Evolutionary conservation across 2,888 invertebrate species (phyloP).

Genomic region (Hartigia nigra): DNA sequence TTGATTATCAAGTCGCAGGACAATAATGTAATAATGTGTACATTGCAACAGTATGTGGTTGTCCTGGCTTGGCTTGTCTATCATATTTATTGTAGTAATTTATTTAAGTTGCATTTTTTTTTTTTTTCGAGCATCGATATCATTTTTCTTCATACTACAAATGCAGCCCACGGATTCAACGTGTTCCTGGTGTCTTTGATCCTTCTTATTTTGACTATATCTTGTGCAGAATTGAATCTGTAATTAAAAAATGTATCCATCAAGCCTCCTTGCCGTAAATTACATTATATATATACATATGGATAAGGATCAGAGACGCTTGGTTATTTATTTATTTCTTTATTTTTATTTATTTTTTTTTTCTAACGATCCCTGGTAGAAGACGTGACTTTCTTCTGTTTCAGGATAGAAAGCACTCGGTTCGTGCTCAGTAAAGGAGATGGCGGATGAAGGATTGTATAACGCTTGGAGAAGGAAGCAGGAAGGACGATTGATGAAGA

Average conservation of each 20-base stretch:
- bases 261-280: background rate
- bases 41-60: constrained; percentile 1
- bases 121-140: background rate
- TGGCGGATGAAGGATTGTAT: constrained; percentile 13
- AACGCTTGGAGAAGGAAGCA: constrained; percentile 21
- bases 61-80: constrained; percentile 20
- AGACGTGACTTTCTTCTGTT: constrained; percentile 54
- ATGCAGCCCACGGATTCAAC: background rate
- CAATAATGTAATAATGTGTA: too few relatives aligned
- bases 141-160: background rate
- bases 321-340: background rate
- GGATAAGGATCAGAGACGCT: background rate
- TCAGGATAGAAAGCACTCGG: constrained; percentile 60
- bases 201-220: background rate
- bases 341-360: too few relatives aligned
- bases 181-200: constrained; percentile 5
- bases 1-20: background rate
- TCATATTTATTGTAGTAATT: constrained; percentile 3
- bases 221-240: too few relatives aligned
- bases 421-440: constrained; percentile 54
- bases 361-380: constrained; percentile 25
- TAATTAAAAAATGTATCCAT: background rate
- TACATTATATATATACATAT: background rate
- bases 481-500: constrained; percentile 24
- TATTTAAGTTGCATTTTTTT: background rate